Evolutionary conservation across 2,888 invertebrate species (phyloP).

Genomic region (Drosophila kanekoi): DNA sequence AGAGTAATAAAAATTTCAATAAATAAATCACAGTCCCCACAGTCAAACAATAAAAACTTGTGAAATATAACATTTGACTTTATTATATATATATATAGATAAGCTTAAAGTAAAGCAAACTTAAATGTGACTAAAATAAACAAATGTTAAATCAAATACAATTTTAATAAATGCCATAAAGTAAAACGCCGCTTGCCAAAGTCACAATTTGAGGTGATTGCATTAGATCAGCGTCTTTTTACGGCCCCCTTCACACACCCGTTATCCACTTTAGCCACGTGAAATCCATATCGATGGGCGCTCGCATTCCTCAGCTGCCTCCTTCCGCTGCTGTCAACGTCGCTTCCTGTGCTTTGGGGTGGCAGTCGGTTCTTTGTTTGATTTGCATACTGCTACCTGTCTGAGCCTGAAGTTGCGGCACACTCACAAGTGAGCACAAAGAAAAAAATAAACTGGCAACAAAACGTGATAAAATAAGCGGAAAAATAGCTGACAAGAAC

Average conservation of each 20-base stretch:
- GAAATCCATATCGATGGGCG: conserved; percentile 61
- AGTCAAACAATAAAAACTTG: too few relatives aligned
- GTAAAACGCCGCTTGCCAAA: conserved; percentile 31
- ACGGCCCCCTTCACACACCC: conserved; percentile 5
- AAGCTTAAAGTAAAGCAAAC: neutral
- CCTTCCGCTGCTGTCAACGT: conserved; percentile 38
- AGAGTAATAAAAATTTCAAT: neutral
- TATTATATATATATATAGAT: too few relatives aligned
- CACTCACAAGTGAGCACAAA: conserved; percentile 41
- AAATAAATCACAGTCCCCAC: neutral
- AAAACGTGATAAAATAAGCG: conserved; percentile 75
- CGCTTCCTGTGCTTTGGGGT: conserved; percentile 30
- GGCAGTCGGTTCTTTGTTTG: conserved; percentile 61
- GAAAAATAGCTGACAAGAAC: conserved; percentile 72
- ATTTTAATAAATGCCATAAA: conserved; percentile 22
- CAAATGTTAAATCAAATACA: conserved; percentile 7
- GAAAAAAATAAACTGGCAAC: conserved; percentile 45
- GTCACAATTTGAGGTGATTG: conserved; percentile 55
- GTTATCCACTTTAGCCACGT: conserved; percentile 44
- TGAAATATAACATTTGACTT: too few relatives aligned
- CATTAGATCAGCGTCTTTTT: conserved; percentile 58
- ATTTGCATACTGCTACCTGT: conserved; percentile 78
- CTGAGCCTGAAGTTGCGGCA: conserved; percentile 51
- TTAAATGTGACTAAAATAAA: conserved; percentile 2
- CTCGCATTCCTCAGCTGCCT: conserved; percentile 12